Conservation (phyloP, 2,113 vertebrate species). For the Onychostoma macrolepis region DNA sequence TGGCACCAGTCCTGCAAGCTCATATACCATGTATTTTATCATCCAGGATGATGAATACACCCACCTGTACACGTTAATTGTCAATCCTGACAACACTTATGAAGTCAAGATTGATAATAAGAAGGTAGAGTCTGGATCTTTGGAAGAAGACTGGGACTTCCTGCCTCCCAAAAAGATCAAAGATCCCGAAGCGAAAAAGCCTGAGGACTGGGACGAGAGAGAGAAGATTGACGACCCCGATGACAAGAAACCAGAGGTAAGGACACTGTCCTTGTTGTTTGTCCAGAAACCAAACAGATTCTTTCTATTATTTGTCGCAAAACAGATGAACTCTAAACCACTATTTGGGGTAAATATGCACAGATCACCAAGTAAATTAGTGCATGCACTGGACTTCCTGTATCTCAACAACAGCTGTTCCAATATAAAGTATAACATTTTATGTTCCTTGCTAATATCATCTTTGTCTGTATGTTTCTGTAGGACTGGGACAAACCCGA, state of each 20-base stretch:
- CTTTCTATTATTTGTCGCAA: not conserved
- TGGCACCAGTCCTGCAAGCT: not conserved
- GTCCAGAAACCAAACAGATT: not conserved
- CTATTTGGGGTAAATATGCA: not conserved
- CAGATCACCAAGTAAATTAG: not conserved
- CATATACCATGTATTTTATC: constrained; percentile 1
- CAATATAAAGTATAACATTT: not conserved
- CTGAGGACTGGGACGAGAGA: constrained; percentile 84
- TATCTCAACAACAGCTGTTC: not conserved
- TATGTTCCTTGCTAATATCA: not conserved
- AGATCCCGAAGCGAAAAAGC: constrained; percentile 81
- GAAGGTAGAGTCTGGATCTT: constrained; percentile 78
- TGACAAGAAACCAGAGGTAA: constrained; percentile 84
- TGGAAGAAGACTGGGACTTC: constrained; percentile 86
- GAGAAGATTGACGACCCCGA: constrained; percentile 82
- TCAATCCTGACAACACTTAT: constrained; percentile 84
- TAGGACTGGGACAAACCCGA: constrained; percentile 86
- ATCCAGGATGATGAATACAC: constrained; percentile 82
- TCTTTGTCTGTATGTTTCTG: not conserved
- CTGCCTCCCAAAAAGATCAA: constrained; percentile 82
- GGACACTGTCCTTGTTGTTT: not conserved
- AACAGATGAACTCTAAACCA: not conserved
- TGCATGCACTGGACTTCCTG: not conserved
- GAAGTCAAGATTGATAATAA: constrained; percentile 88
- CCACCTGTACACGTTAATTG: constrained; percentile 83